A percentile compares a stretch with the other conserved stretches of the same genome.
Conservation (phyloP, 2,113 vertebrate species). For the Capricornis sumatraensis region DNA sequence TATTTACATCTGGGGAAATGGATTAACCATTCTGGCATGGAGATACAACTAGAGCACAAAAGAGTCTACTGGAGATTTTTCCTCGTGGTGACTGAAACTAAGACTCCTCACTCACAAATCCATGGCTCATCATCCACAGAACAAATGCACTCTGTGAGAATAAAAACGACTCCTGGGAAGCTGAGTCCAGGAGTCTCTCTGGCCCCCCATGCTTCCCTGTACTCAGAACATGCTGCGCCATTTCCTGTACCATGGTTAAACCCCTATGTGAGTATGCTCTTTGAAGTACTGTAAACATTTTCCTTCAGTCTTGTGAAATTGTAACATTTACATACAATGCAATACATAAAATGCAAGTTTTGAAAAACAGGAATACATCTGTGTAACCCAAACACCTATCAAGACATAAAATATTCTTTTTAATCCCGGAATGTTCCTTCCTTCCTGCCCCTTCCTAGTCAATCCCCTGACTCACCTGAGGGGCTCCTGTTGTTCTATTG, state of each 20-base stretch:
- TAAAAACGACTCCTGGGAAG: neutral
- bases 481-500: neutral
- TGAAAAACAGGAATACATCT: neutral
- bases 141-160: neutral
- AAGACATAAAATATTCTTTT: neutral
- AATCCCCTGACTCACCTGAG: neutral
- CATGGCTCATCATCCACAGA: neutral
- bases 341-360: neutral
- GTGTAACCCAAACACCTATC: neutral
- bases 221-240: neutral
- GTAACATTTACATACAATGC: neutral
- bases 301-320: neutral
- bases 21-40: neutral
- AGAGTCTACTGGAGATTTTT: neutral
- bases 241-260: neutral
- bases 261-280: neutral
- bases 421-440: neutral
- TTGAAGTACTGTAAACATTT: neutral
- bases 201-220: accelerated
- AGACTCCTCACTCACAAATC: neutral
- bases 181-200: neutral
- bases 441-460: neutral
- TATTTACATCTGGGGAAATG: neutral
- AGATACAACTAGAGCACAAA: neutral
- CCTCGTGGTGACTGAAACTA: neutral